Base-by-base conservation (phyloP, 2,113 vertebrate genomes). In the Ammodramus savannarum region DNA sequence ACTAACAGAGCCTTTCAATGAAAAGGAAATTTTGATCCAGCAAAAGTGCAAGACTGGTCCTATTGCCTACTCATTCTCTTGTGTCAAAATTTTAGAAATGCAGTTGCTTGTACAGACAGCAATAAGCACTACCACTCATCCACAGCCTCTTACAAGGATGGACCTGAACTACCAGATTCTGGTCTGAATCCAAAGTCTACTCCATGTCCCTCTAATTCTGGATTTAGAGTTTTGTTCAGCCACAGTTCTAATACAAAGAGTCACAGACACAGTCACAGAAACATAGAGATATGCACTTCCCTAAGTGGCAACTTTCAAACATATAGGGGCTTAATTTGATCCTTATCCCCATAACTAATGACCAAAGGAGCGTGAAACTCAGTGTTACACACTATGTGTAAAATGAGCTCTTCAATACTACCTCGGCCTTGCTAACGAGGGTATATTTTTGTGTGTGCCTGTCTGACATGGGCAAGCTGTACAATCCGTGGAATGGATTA, bases 301-400 rank as follows among this genome's bases (percentile, higher is more conserved):
- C 61, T 61, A 59, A 90, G 54, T 31, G 65, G 39, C 49, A 90
- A 51, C 54, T 91, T 95, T 44, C 54, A 93, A 80, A 84, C 10
- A 15, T 91, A 31, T 36, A 85, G 44, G 39, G 46, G 49, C 16
- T 95, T 95, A 95, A 94, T 51, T 95, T 76, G 55, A 89, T 96
- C 52, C 58, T 93, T 51, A 94, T 95, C 86, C 61, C 81, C 27
- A 4, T 90, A 95, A 87, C 71, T 77, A 94, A 94, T 63, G 41
- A 65, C 78, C 93, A 83, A 90, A 93, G 87, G 87, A 95, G 81
- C 83, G 32, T 80, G 90, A 79, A 91, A 93, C 46, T 68, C 61
- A 38, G 48, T 69, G 57, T 69, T 89, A 71, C 1, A 38, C 55
- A 67, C 44, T 39, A 7, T 7, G 34, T 87, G 66, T 76, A 88